Conservation (phyloP, 2,113 vertebrate species). For the Eira barbara region DNA sequence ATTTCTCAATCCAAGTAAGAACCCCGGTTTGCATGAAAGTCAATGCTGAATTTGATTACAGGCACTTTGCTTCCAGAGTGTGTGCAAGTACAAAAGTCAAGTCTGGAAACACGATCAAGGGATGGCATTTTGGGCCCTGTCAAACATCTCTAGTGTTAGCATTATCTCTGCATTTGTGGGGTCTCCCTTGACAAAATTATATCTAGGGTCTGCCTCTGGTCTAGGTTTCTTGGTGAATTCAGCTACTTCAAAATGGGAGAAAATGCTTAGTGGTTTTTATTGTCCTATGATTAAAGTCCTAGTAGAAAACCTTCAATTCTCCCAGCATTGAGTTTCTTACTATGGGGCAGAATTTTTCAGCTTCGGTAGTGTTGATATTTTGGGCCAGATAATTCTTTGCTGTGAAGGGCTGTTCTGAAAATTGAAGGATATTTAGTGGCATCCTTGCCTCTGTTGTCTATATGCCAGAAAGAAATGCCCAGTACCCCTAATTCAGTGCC, state of each 20-base stretch:
- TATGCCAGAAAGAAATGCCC: not conserved
- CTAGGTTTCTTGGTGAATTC: not conserved
- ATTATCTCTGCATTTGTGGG: not conserved
- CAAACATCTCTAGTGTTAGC: not conserved
- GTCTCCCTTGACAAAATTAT: not conserved
- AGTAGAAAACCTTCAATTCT: rapidly evolving
- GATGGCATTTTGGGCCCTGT: not conserved
- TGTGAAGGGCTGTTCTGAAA: too few relatives aligned
- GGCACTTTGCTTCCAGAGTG: too few relatives aligned
- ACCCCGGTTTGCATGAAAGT: not conserved
- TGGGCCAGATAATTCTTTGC: not conserved
- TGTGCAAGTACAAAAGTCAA: too few relatives aligned
- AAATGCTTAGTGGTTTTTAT: not conserved
- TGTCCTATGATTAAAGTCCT: not conserved
- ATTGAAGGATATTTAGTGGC: not conserved
- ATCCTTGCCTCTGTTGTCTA: not conserved
- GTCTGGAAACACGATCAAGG: not conserved
- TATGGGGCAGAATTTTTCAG: not conserved
- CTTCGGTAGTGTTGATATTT: not conserved
- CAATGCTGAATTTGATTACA: not conserved
- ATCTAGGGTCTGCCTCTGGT: not conserved
- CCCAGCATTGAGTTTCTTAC: not conserved
- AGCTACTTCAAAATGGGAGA: not conserved
- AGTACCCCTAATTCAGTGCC: not conserved
- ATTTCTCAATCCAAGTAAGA: not conserved